phyloP scores from a whole-genome alignment of 2,113 vertebrate genomes.

The Myrmophylax atrothorax region DNA sequence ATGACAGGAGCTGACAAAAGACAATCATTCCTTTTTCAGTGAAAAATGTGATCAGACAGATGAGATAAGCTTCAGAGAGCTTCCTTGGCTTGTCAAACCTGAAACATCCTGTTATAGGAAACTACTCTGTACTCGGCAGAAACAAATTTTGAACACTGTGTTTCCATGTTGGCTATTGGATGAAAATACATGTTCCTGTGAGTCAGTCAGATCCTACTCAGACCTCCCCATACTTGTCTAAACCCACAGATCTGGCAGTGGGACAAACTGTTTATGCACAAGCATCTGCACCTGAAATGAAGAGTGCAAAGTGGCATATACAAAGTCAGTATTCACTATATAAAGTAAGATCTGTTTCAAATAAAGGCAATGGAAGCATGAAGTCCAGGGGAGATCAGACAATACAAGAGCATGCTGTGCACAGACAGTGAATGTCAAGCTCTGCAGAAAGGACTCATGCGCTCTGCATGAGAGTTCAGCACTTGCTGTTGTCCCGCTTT shows the following conservation, averaged over 20 bases:
- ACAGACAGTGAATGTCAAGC: not conserved
- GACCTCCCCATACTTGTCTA: not conserved
- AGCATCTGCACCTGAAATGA: not conserved
- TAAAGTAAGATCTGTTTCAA: not conserved
- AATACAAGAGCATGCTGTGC: not conserved
- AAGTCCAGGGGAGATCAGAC: not conserved
- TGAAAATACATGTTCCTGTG: not conserved
- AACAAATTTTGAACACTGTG: not conserved
- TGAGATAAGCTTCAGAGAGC: conserved; percentile 20
- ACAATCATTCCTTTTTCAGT: not conserved
- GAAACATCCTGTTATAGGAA: conserved; percentile 16
- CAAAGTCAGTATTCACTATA: not conserved
- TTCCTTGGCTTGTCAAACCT: not conserved
- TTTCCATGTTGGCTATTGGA: not conserved
- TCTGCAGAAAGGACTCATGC: not conserved
- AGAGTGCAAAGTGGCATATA: not conserved
- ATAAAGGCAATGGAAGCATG: not conserved
- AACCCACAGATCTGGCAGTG: conserved; percentile 18
- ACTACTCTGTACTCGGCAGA: not conserved
- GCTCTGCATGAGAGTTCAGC: not conserved
- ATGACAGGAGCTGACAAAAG: not conserved
- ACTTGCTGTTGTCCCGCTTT: not conserved
- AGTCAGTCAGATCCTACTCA: conserved; percentile 3
- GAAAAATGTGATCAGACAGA: not conserved
- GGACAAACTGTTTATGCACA: not conserved